These are phyloP conservation scores for Leucopternis melanops DNA, from an alignment of 2,113 vertebrate species.

Conservation along the genomic window DNA sequence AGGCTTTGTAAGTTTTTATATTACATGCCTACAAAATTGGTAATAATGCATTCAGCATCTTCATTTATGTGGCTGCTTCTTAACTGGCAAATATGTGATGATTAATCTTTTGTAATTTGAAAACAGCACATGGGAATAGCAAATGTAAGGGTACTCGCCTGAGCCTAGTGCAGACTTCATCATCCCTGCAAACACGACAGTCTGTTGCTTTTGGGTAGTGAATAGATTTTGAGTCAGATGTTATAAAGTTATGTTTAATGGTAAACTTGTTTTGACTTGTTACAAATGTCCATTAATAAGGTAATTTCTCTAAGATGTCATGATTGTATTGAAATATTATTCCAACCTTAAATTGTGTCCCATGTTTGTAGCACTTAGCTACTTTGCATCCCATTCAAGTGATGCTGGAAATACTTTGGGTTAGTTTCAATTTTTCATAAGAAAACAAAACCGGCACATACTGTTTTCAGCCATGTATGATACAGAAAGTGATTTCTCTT, in stretches of 20 bases:
- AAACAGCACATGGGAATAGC: background rate
- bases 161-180: background rate
- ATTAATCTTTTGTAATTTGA: background rate
- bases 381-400: background rate
- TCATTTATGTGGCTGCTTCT: background rate
- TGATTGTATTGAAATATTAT: background rate
- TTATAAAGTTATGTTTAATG: background rate
- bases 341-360: background rate
- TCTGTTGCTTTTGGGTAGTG: background rate
- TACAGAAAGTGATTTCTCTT: conserved; percentile 19
- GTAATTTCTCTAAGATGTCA: background rate
- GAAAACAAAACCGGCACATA: background rate
- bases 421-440: background rate
- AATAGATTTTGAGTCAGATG: background rate
- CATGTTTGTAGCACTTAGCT: background rate
- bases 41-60: background rate
- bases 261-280: background rate
- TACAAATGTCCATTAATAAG: background rate
- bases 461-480: background rate
- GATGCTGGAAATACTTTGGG: background rate
- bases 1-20: background rate
- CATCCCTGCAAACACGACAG: background rate
- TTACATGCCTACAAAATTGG: background rate
- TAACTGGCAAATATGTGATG: background rate
- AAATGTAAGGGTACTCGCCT: background rate